Base-by-base conservation (phyloP, 2,797 vertebrate species). In the Anguilla pacifica region DNA sequence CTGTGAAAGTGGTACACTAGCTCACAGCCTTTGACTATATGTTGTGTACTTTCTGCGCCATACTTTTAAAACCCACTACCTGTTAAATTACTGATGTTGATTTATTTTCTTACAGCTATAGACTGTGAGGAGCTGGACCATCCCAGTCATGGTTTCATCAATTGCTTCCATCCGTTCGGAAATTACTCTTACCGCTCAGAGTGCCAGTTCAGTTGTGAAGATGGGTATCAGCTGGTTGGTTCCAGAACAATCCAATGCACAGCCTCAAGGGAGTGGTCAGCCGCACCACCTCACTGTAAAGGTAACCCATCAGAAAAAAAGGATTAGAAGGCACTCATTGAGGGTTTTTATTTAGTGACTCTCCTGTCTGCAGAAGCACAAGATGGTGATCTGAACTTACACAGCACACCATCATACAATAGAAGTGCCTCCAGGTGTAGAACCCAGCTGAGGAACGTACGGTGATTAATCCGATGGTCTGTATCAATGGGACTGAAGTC, bases 141-240 rank as follows among this genome's bases (percentile, higher is more conserved):
- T 35, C 83, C 79, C 28, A 83, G 86, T 70, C 55, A 89, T 19
- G 88, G 88, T 83, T 85, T 84, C 57, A 82, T 87, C 46, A 79
- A 9, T 25, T 91, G 91, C 83, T 74, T 59, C 86, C 90, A 95
- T 85, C 84, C 89, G 10, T 77, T 94, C 46, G 94, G 92, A 25
- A 1, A 93, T 0, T 96, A 92, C 87, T 70, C 93, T 17, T 97
- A 94, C 28, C 70, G 90, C 67, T 95, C 96, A 1, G 86, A 35
- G 0, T 98, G 97, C 83, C 67, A 90, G 49, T 98, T 97, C 88
- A 91, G 79, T 77, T 99, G 98, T 55, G 61, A 92, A 0, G 90
- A 96, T 17, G 97, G 97, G 89, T 97, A 96, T 22, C 0, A 64
- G 22, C 91, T 96, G 86, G 95, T 90, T 43, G 94, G 93, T 0